Conservation (phyloP, 2,888 invertebrate genomes). For the Operophtera brumata region DNA sequence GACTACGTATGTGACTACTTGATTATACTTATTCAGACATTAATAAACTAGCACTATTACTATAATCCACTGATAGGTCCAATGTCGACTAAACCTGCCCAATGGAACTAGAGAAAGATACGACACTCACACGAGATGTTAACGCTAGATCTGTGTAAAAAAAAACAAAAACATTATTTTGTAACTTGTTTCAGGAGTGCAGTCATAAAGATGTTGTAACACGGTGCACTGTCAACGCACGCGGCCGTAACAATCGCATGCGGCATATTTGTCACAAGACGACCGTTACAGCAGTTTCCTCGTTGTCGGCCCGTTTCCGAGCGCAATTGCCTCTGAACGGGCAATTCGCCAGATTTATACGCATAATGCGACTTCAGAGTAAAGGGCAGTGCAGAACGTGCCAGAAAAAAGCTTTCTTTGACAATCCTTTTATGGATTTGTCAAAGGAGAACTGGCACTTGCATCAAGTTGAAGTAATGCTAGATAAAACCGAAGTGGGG, state of each 20-base stretch:
- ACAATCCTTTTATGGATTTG: neutral
- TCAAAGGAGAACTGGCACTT: neutral
- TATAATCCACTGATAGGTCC: too few relatives aligned
- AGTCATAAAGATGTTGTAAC: constrained; percentile 10
- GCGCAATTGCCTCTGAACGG: constrained; percentile 25
- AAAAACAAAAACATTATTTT: too few relatives aligned
- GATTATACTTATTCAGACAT: too few relatives aligned
- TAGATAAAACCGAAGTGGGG: too few relatives aligned
- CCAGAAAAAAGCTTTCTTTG: neutral
- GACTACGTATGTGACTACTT: too few relatives aligned
- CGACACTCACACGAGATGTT: too few relatives aligned
- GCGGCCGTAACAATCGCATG: constrained; percentile 18
- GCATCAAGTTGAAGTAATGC: too few relatives aligned
- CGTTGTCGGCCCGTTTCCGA: constrained; percentile 13
- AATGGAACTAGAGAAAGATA: too few relatives aligned
- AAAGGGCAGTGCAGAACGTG: constrained; percentile 2
- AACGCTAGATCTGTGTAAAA: too few relatives aligned
- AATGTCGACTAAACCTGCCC: too few relatives aligned
- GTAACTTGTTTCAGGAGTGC: neutral
- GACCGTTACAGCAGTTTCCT: constrained; percentile 23
- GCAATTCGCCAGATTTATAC: constrained; percentile 25
- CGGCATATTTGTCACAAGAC: constrained; percentile 13
- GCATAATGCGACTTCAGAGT: constrained; percentile 16
- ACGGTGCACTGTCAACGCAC: constrained; percentile 9
- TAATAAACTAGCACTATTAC: too few relatives aligned